phyloP scores from a whole-genome alignment of 2,113 vertebrate genomes.

The Syrmaticus mikado region DNA sequence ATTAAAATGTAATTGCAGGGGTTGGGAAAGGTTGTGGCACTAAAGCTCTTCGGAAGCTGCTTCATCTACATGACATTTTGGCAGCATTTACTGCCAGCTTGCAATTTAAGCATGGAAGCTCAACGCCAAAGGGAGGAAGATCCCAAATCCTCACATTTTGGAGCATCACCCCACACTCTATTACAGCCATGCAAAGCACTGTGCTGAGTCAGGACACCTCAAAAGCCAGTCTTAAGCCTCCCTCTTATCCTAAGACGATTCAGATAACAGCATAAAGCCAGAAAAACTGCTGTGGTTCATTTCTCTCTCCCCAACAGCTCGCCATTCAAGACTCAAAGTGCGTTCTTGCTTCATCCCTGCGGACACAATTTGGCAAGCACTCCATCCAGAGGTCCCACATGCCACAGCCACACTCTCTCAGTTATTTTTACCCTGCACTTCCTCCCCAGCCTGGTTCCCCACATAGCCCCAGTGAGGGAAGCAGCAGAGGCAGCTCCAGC shows the following conservation, averaged over 20 bases:
- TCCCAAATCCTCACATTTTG: neutral
- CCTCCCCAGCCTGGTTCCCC: neutral
- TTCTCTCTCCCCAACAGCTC: neutral
- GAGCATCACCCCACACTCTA: neutral
- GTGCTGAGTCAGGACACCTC: neutral
- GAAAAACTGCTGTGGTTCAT: neutral
- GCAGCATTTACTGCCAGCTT: conserved; percentile 44
- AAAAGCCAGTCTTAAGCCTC: neutral
- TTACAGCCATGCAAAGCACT: neutral
- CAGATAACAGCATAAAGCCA: neutral
- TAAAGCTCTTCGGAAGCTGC: conserved; percentile 46
- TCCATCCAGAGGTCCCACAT: rapidly evolving
- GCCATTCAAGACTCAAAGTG: neutral
- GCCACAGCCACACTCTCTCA: neutral
- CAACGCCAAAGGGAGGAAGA: conserved; percentile 5
- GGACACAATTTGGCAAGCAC: neutral
- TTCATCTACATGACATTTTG: conserved; percentile 50
- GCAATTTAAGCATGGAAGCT: neutral
- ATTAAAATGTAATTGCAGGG: conserved; percentile 67
- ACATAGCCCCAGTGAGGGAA: neutral
- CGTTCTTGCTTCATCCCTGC: neutral
- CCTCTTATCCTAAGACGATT: neutral
- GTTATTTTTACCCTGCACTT: neutral
- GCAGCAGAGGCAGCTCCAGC: neutral
- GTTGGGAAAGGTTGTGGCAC: conserved; percentile 62